phyloP scores from a whole-genome alignment of 2,888 invertebrate species.

The Diplazon laetatorius region DNA sequence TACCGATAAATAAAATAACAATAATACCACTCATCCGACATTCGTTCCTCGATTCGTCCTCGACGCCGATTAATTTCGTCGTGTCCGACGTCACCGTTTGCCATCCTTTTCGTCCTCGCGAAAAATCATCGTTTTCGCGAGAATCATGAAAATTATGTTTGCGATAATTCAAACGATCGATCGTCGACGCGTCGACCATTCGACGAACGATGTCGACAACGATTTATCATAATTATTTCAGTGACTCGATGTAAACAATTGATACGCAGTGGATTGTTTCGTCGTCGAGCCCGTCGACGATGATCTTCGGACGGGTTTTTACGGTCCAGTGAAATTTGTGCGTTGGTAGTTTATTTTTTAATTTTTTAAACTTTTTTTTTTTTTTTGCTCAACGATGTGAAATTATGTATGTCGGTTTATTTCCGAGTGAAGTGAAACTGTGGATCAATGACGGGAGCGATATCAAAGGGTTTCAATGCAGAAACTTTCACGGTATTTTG shows the following conservation, averaged over 20 bases:
- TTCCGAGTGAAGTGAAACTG: not conserved
- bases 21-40: too few relatives aligned
- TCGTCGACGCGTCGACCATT: constrained; percentile 33
- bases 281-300: constrained; percentile 17
- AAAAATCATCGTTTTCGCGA: not conserved
- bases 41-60: not conserved
- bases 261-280: constrained; percentile 26
- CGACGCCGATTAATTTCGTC: too few relatives aligned
- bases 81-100: too few relatives aligned
- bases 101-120: not conserved
- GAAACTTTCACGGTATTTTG: too few relatives aligned
- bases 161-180: constrained; percentile 27
- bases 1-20: too few relatives aligned
- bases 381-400: not conserved
- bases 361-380: too few relatives aligned
- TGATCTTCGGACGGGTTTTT: not conserved
- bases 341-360: not conserved
- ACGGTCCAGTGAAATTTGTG: not conserved
- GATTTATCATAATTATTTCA: constrained; percentile 1
- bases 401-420: not conserved
- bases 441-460: not conserved
- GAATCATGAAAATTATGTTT: too few relatives aligned
- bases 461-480: not conserved
- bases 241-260: constrained; percentile 52
- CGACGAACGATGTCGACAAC: not conserved